A percentile compares a stretch with the other conserved stretches of the same genome.
Conservation (phyloP, 2,888 invertebrate genomes). For the Allygus modestus region DNA sequence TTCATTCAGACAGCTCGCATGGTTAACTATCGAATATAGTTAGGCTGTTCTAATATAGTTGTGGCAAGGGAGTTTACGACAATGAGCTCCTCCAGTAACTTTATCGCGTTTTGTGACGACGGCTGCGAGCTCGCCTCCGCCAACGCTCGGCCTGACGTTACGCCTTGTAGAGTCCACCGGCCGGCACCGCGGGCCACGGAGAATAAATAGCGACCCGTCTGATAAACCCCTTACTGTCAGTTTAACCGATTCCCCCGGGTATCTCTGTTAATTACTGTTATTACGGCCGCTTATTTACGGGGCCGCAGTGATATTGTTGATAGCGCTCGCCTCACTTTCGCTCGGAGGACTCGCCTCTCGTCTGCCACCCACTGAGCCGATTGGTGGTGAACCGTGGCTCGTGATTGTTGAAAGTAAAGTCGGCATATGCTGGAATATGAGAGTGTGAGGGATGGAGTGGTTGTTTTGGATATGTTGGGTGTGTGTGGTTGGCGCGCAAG, state of each 20-base stretch:
- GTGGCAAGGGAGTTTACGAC: too few species aligned
- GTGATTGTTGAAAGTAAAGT: too few species aligned
- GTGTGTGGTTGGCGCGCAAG: too few species aligned
- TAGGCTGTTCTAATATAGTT: too few species aligned
- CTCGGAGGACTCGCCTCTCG: neutral
- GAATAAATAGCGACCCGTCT: constrained; percentile 27
- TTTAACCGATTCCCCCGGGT: constrained; percentile 18
- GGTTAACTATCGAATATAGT: too few species aligned
- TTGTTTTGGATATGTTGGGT: too few species aligned
- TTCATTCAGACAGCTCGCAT: too few species aligned
- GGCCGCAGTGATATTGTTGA: constrained; percentile 21
- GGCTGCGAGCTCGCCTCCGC: neutral
- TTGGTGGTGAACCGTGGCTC: too few species aligned
- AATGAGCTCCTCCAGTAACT: too few species aligned
- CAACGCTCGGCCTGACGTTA: neutral
- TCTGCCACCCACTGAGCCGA: constrained; percentile 3
- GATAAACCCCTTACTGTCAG: constrained; percentile 26
- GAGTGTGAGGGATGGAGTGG: too few species aligned
- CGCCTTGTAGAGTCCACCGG: neutral
- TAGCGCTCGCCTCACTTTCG: constrained; percentile 20
- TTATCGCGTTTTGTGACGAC: too few species aligned
- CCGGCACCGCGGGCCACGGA: neutral
- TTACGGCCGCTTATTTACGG: neutral
- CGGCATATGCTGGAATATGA: too few species aligned
- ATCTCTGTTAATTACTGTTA: constrained; percentile 4